Base-by-base conservation (phyloP, 1,140 invertebrate genomes). In the Magallana angulata region DNA sequence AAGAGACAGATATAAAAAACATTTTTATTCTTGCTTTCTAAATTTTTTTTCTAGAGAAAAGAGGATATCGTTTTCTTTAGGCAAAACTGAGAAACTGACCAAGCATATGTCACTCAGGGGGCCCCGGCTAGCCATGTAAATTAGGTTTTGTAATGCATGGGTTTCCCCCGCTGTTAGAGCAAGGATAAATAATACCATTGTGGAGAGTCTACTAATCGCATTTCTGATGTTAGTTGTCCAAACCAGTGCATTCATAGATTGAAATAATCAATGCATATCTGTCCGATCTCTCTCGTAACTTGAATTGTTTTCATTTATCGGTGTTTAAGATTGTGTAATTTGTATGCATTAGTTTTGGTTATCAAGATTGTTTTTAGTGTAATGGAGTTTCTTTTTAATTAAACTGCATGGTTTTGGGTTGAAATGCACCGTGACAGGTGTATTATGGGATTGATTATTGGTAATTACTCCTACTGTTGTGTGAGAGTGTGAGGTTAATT, bases 91-190 rank as follows among this genome's bases (percentile, higher is more conserved):
- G 59, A 84, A 76, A 59, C 60, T 68, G 57, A 76, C 87, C 57
- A 85, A 84, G 84, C 30, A 62, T 80, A 57, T 85, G 57, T 89
- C 88, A 18, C 16, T 89, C 0, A 84, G 57, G 80, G 89, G 87
- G 8, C 85, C 89, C 14, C 85, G 89, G 57, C 87, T 90, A 80
- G 89, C 89, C 58, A 90, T 90, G 89, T 90, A 90, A 90, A 14
- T 56, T 57, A 82, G 81, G 57, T 82, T 76, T 76, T 76, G 68
- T 76, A 18, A 30, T 11, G 68, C 68, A 76, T 76, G 68, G 14
- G 24, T 76, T 48, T 3, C 24, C 36, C 24, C 18, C 24, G 18
- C 24, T 24, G 11, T 18, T 30, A 76, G 24, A 76, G n/a, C 60
- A 62, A 62, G 60, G n/a, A 62, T 12, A 62, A 16, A n/a, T 62